These are phyloP conservation scores for Abrostola tripartita DNA, from an alignment of 2,888 invertebrate species.

Conservation along the genomic window DNA sequence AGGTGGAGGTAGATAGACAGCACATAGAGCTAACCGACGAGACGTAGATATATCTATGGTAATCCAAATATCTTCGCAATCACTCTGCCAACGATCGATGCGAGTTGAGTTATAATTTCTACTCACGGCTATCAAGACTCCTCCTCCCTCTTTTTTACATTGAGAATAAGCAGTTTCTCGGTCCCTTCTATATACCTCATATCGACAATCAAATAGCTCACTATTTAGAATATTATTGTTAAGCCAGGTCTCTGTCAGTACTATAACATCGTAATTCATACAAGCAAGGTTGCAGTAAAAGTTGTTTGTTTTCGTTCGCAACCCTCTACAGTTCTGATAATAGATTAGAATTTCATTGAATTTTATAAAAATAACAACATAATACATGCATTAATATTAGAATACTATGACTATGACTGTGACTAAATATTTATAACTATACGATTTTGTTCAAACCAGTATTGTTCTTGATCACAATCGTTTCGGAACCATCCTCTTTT, in stretches of 20 bases:
- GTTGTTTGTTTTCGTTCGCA: not conserved
- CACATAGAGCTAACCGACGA: constrained; percentile 7
- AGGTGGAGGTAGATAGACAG: constrained; percentile 11
- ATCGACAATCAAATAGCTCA: not conserved
- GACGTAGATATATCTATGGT: constrained; percentile 2
- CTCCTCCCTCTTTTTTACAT: not conserved
- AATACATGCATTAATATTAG: not conserved
- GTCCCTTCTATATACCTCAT: not conserved
- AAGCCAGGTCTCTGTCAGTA: not conserved
- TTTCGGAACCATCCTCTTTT: constrained; percentile 8
- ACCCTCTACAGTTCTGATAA: not conserved
- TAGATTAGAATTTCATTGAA: not conserved
- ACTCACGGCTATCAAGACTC: not conserved
- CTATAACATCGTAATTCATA: not conserved
- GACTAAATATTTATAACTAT: too few species aligned
- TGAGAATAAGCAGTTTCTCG: not conserved
- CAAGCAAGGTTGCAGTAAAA: not conserved
- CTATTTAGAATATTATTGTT: not conserved
- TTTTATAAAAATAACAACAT: not conserved
- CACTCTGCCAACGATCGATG: constrained; percentile 6
- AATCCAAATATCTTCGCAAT: constrained; percentile 32
- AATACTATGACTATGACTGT: not conserved
- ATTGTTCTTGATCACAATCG: constrained; percentile 6
- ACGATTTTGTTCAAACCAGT: constrained; percentile 4
- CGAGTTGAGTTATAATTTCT: not conserved